A percentile compares a stretch with the other conserved stretches of the same genome.
These are phyloP conservation scores for Drosophila siamana DNA, from an alignment of 2,888 invertebrate genomes.

Conservation along the genomic window DNA sequence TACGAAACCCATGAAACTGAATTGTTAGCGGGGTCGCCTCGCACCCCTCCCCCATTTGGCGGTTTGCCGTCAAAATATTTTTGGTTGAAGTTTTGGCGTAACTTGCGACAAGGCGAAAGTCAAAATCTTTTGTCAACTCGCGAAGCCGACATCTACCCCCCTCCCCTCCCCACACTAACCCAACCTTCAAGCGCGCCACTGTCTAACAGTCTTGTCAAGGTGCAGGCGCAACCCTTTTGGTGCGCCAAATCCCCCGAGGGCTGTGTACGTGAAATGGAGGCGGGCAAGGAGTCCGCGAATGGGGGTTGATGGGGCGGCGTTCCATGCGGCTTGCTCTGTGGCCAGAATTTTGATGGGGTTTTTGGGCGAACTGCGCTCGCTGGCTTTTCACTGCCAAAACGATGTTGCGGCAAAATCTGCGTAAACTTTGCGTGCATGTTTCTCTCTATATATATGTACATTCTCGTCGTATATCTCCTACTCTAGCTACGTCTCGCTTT, in stretches of 20 bases:
- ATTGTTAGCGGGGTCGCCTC: constrained; percentile 44
- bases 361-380: constrained; percentile 33
- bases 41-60: constrained; percentile 28
- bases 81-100: constrained; percentile 79
- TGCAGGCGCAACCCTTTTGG: constrained; percentile 75
- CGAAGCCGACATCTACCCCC: too few species aligned
- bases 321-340: constrained; percentile 66
- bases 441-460: neutral
- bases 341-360: constrained; percentile 83
- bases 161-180: neutral
- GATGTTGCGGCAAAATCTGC: constrained; percentile 75
- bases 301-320: too few species aligned
- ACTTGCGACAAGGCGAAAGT: constrained; percentile 66
- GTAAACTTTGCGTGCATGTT: constrained; percentile 68
- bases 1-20: constrained; percentile 28
- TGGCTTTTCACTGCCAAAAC: constrained; percentile 62
- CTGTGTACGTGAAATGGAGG: constrained; percentile 41
- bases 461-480: neutral
- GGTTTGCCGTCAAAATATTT: constrained; percentile 75
- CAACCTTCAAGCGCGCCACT: neutral
- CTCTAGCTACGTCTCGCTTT: constrained; percentile 3
- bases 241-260: constrained; percentile 60
- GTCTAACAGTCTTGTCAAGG: constrained; percentile 43
- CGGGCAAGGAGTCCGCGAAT: neutral
- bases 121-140: constrained; percentile 81